Evolutionary conservation across 2,888 invertebrate genomes (phyloP).

Genomic region (Pardosa pseudoannulata): DNA sequence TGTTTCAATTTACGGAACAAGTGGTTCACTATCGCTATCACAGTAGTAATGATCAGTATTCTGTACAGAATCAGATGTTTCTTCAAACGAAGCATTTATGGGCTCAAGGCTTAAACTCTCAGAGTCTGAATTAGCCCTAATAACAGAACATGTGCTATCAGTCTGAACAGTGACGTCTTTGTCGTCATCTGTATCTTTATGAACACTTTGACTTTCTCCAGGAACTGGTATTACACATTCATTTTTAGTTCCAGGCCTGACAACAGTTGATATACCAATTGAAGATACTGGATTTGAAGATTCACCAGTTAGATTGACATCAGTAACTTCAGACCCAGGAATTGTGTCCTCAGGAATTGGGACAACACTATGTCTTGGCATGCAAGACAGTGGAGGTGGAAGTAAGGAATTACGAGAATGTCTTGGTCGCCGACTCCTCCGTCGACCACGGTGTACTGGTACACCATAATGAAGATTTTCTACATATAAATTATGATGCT

Average conservation of each 20-base stretch:
- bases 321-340: neutral
- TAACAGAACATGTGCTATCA: neutral
- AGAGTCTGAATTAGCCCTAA: neutral
- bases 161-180: neutral
- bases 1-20: constrained; percentile 26
- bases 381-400: neutral
- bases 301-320: neutral
- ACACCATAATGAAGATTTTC: constrained; percentile 60
- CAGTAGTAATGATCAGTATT: constrained; percentile 33
- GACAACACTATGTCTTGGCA: neutral
- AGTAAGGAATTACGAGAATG: constrained; percentile 1
- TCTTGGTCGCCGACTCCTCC: constrained; percentile 31
- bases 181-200: neutral
- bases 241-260: neutral
- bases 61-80: neutral
- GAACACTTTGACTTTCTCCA: neutral
- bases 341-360: neutral
- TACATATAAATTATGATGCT: constrained; percentile 41
- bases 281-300: neutral
- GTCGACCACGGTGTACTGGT: constrained; percentile 5
- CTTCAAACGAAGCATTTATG: neutral
- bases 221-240: neutral
- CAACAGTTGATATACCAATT: neutral
- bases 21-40: constrained; percentile 67
- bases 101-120: neutral